Percentiles rank a stretch among this genome's conserved stretches.
phyloP scores from a whole-genome alignment of 2,888 invertebrate genomes.

The Heliconius erato region DNA sequence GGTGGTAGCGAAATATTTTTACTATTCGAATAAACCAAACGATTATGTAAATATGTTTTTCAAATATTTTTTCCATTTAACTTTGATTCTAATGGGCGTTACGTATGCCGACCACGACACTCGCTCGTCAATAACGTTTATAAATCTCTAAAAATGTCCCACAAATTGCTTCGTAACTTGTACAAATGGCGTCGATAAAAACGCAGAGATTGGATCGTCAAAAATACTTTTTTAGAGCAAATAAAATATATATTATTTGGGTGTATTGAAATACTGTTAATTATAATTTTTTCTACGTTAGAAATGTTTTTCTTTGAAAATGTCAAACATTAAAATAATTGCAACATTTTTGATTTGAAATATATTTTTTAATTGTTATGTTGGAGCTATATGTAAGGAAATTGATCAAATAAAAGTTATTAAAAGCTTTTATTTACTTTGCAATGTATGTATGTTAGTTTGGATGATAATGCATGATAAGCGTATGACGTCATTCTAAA shows the following conservation, averaged over 20 bases:
- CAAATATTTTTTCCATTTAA: constrained; percentile 2
- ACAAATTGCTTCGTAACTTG: constrained; percentile 40
- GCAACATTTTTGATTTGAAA: too few species aligned
- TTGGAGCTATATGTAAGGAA: too few species aligned
- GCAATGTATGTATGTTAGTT: too few species aligned
- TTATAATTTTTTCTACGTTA: neutral
- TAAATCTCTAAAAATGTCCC: constrained; percentile 43
- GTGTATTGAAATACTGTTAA: neutral
- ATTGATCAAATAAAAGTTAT: too few species aligned
- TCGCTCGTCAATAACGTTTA: constrained; percentile 36
- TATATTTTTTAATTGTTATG: too few species aligned
- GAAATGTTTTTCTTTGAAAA: too few species aligned
- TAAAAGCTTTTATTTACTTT: too few species aligned
- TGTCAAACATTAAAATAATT: too few species aligned
- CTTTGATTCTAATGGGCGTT: constrained; percentile 30
- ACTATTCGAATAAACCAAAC: neutral
- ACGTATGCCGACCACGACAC: constrained; percentile 32
- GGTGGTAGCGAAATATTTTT: neutral
- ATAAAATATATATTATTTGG: neutral
- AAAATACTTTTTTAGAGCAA: constrained; percentile 1
- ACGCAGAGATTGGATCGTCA: constrained; percentile 28
- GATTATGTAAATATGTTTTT: constrained; percentile 10
- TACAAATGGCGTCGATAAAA: constrained; percentile 46
- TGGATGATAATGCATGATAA: too few species aligned
- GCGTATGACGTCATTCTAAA: too few species aligned